A percentile compares a stretch with the other conserved stretches of the same genome.
Conservation (phyloP, 2,113 vertebrate species). For the Lepus europaeus region DNA sequence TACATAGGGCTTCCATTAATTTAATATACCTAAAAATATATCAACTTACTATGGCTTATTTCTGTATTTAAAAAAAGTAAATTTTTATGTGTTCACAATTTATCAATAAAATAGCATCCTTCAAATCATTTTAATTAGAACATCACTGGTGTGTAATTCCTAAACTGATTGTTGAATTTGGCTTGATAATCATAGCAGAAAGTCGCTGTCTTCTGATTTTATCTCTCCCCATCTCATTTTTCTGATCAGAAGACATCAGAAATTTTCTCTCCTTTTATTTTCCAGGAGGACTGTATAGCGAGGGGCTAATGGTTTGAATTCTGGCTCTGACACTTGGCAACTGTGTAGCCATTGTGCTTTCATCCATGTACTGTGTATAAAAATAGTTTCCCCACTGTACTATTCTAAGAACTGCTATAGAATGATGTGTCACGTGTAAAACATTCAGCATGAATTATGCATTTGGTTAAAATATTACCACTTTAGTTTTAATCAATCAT, state of each 20-base stretch:
- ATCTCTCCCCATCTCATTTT: not conserved
- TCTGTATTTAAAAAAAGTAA: not conserved
- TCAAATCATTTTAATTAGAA: not conserved
- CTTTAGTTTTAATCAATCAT: constrained; percentile 24
- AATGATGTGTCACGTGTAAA: not conserved
- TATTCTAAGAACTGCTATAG: not conserved
- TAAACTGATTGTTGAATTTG: not conserved
- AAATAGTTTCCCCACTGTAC: not conserved
- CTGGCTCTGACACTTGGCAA: not conserved
- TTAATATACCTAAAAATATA: not conserved
- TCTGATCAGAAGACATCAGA: no score
- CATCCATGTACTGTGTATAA: not conserved
- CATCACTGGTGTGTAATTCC: not conserved
- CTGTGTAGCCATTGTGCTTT: not conserved
- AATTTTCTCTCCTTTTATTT: no score
- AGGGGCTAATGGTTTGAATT: not conserved
- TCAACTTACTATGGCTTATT: not conserved
- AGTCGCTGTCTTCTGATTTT: not conserved
- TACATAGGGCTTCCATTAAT: not conserved
- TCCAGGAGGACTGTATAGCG: not conserved
- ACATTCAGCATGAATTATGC: not conserved
- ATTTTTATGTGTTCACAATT: not conserved
- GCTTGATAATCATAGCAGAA: not conserved
- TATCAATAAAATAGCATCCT: not conserved
- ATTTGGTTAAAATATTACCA: not conserved